Conservation (phyloP, 2,797 vertebrate species). For the Gymnopithys bicolor region DNA sequence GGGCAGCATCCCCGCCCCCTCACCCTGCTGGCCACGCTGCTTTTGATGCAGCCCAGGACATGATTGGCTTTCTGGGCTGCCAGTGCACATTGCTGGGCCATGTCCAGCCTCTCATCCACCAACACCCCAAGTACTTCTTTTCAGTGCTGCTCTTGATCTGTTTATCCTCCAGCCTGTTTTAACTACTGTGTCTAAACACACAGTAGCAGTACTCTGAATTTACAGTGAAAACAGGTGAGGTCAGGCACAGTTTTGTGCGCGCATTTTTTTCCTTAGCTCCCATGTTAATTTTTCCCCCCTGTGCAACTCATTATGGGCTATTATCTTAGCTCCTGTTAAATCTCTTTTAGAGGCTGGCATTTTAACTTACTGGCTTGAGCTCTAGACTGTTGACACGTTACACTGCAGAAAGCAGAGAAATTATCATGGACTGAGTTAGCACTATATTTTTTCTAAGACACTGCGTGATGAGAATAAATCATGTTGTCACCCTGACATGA, state of each 20-base stretch:
- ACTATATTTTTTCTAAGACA: background rate
- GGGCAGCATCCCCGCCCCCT: background rate
- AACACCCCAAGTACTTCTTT: background rate
- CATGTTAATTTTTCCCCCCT: background rate
- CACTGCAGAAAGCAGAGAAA: conserved; percentile 24
- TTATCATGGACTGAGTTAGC: conserved; percentile 2
- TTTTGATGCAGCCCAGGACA: background rate
- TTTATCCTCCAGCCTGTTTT: background rate
- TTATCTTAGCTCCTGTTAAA: background rate
- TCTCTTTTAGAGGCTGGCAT: background rate
- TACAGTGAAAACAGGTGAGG: background rate
- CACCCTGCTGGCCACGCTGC: background rate
- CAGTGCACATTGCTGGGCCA: background rate
- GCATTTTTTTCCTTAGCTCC: background rate
- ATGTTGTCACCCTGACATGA: background rate
- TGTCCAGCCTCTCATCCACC: background rate
- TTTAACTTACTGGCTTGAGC: conserved; percentile 32
- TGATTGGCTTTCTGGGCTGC: background rate
- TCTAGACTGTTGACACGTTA: background rate
- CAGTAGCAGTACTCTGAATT: background rate
- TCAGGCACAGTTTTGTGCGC: background rate
- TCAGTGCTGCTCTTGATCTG: background rate
- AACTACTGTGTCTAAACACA: conserved; percentile 9
- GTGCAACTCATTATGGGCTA: background rate
- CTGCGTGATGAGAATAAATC: conserved; percentile 46